These are phyloP conservation scores for Palythoa caribaeorum DNA, from an alignment of 92 coral and sea anemone species.

Conservation along the genomic window DNA sequence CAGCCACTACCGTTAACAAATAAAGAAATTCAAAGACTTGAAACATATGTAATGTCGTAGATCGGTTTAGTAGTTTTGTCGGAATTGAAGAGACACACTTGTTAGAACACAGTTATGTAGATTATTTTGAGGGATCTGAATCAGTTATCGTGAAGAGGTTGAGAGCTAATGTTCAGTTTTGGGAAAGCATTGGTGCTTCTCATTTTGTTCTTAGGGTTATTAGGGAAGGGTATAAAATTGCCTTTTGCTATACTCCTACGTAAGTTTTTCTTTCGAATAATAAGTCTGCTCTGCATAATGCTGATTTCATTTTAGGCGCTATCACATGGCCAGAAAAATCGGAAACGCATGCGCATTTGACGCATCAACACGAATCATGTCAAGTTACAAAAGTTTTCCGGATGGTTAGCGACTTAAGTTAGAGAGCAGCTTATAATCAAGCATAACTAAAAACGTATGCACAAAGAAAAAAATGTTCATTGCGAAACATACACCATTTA, in stretches of 20 bases:
- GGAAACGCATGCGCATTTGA: not conserved
- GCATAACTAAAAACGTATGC: not conserved
- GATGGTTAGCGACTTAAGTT: not conserved
- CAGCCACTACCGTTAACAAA: not conserved
- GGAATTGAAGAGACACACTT: too few species aligned
- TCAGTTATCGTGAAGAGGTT: constrained; percentile 15
- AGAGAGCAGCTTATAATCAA: not conserved
- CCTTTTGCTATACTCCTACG: constrained; percentile 59
- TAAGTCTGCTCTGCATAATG: constrained; percentile 56
- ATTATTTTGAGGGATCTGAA: constrained; percentile 45
- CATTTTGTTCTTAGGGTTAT: constrained; percentile 52
- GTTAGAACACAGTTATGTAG: constrained; percentile 15
- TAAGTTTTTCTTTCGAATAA: constrained; percentile 52
- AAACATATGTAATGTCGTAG: not conserved
- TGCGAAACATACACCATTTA: not conserved
- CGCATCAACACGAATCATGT: not conserved
- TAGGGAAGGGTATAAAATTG: constrained; percentile 52
- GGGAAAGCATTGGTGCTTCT: constrained; percentile 60
- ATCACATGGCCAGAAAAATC: not conserved
- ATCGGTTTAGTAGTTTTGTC: not conserved
- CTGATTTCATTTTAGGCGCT: too few species aligned
- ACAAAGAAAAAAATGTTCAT: not conserved
- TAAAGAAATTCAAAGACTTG: not conserved
- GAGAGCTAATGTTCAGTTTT: constrained; percentile 27
- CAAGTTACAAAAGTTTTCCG: not conserved